Evolutionary conservation across 2,888 invertebrate species (phyloP).

Genomic region (Ophion obscuratus): DNA sequence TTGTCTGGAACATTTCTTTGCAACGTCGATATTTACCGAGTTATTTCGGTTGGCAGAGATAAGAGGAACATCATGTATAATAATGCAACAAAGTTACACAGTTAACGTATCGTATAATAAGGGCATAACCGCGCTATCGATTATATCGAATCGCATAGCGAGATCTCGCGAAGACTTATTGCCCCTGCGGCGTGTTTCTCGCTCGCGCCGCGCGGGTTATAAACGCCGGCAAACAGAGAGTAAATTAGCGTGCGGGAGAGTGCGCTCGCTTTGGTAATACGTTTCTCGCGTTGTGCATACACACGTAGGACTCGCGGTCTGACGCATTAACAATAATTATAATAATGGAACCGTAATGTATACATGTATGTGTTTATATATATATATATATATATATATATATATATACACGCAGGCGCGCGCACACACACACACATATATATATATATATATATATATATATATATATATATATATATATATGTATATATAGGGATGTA

Average conservation of each 20-base stretch:
- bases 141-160: constrained; percentile 49
- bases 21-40: too few species aligned
- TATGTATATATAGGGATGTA: too few species aligned
- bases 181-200: constrained; percentile 40
- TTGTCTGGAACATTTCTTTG: too few species aligned
- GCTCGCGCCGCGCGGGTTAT: neutral
- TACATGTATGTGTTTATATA: neutral
- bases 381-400: too few species aligned
- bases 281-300: constrained; percentile 12
- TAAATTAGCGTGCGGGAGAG: constrained; percentile 58
- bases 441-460: too few species aligned
- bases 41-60: too few species aligned
- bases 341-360: constrained; percentile 52
- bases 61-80: too few species aligned
- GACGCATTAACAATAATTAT: constrained; percentile 62
- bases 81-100: too few species aligned
- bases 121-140: constrained; percentile 5
- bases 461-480: too few species aligned
- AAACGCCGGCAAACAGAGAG: constrained; percentile 49
- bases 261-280: constrained; percentile 50
- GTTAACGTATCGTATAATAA: too few species aligned
- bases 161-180: constrained; percentile 51
- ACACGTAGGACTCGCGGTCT: neutral
- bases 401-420: too few species aligned
- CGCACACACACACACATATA: too few species aligned